These are phyloP conservation scores for Macrophya alboannulata DNA, from an alignment of 2,888 invertebrate species.

Conservation along the genomic window DNA sequence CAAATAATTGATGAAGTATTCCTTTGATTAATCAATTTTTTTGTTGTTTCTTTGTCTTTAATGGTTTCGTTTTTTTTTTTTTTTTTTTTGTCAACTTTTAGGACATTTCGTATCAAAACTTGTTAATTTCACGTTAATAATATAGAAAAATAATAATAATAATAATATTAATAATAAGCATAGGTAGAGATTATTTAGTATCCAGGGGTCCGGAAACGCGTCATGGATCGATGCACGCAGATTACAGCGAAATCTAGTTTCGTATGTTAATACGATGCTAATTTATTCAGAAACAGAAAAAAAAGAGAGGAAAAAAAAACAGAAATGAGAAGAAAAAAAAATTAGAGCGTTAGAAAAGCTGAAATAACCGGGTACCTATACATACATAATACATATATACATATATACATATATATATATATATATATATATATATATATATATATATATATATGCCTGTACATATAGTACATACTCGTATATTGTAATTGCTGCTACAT, in stretches of 20 bases:
- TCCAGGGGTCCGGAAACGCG: constrained; percentile 39
- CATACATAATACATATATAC: neutral
- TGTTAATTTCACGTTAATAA: too few species aligned
- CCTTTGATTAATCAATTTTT: neutral
- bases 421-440: too few species aligned
- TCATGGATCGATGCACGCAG: constrained; percentile 37
- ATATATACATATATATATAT: neutral
- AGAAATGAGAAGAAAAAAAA: neutral
- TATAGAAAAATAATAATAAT: neutral
- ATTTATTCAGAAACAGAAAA: constrained; percentile 1
- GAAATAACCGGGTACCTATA: neutral
- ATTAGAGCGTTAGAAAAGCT: neutral
- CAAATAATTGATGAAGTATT: neutral
- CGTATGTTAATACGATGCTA: constrained; percentile 32
- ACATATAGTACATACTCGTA: too few species aligned
- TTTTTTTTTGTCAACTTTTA: neutral
- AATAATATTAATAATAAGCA: neutral
- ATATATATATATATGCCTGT: too few species aligned
- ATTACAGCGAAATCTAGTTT: constrained; percentile 46
- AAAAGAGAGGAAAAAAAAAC: neutral
- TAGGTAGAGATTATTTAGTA: constrained; percentile 14
- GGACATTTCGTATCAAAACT: neutral
- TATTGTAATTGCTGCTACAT: neutral
- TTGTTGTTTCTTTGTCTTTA: too few species aligned
- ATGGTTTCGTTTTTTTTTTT: neutral